Conservation (phyloP, 2,113 vertebrate species). For the Seriola dumerili region DNA sequence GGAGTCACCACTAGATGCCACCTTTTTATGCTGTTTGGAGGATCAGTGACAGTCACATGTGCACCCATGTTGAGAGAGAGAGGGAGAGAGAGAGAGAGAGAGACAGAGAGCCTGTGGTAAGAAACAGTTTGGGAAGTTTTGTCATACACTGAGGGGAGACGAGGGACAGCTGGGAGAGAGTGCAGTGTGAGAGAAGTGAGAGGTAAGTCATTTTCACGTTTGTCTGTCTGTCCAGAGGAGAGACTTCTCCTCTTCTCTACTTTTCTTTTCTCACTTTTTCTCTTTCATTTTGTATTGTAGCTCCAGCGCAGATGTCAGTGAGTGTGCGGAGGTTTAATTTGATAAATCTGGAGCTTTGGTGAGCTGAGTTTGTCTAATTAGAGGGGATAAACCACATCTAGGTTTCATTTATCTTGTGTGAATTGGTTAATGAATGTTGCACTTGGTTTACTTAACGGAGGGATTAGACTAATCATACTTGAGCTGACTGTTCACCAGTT, state of each 20-base stretch:
- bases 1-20: constrained; percentile 61
- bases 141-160: constrained; percentile 41
- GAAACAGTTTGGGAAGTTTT: constrained; percentile 74
- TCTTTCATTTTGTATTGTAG: background rate
- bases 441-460: constrained; percentile 39
- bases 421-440: constrained; percentile 39
- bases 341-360: constrained; percentile 39
- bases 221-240: background rate
- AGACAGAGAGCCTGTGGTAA: constrained; percentile 13
- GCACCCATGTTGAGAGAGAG: constrained; percentile 2
- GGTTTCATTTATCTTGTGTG: constrained; percentile 43
- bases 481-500: constrained; percentile 2
- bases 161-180: background rate
- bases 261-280: background rate
- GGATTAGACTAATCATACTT: constrained; percentile 55
- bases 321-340: constrained; percentile 44
- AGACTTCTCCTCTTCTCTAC: background rate
- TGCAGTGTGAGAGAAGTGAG: constrained; percentile 52
- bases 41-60: constrained; percentile 27
- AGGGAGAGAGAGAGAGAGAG: constrained; percentile 16
- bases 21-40: constrained; percentile 18
- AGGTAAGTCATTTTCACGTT: constrained; percentile 64
- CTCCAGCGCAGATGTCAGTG: constrained; percentile 15
- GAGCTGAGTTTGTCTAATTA: constrained; percentile 47
- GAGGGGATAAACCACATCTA: constrained; percentile 35